These are phyloP conservation scores for Eunapius fragilis DNA, from an alignment of 37 sponge, comb jelly and placozoan species.

Conservation along the genomic window DNA sequence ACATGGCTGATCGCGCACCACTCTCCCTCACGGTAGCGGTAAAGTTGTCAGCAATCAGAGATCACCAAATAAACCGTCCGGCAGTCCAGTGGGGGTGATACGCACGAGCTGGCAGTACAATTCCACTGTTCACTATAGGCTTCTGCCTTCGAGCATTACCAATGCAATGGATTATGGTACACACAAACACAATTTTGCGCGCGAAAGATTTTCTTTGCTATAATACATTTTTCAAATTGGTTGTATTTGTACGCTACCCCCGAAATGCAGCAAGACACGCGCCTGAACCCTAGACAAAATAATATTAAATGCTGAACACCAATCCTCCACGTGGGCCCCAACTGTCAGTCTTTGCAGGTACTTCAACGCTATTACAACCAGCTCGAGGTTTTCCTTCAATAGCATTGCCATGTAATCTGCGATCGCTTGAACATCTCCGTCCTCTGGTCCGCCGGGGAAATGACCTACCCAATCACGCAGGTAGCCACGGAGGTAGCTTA, in stretches of 20 bases:
- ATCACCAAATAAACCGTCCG: no score
- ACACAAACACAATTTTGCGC: no score
- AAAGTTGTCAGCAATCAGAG: no score
- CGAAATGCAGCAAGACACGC: slow-evolving; percentile 1
- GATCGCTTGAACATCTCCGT: slow-evolving; percentile 19
- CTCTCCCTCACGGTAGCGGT: no score
- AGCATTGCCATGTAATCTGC: slow-evolving; percentile 14
- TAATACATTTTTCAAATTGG: not conserved
- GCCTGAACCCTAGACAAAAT: slow-evolving; percentile 18
- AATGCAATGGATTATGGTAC: no score
- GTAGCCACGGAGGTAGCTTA: slow-evolving; percentile 7
- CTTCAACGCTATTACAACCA: not conserved
- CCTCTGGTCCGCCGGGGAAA: slow-evolving; percentile 32
- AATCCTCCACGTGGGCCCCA: not conserved
- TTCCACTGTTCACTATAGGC: no score
- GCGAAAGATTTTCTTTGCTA: no score
- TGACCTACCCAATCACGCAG: slow-evolving; percentile 34
- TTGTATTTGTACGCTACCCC: slow-evolving; percentile 3
- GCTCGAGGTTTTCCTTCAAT: slow-evolving; percentile 12
- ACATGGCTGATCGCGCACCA: no score
- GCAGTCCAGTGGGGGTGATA: no score
- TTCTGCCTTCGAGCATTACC: no score
- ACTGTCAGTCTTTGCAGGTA: slow-evolving; percentile 9
- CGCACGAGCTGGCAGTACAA: no score
- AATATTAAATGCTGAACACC: slow-evolving; percentile 34